Conservation (phyloP, 2,113 vertebrate genomes). For the Macquaria australasica region DNA sequence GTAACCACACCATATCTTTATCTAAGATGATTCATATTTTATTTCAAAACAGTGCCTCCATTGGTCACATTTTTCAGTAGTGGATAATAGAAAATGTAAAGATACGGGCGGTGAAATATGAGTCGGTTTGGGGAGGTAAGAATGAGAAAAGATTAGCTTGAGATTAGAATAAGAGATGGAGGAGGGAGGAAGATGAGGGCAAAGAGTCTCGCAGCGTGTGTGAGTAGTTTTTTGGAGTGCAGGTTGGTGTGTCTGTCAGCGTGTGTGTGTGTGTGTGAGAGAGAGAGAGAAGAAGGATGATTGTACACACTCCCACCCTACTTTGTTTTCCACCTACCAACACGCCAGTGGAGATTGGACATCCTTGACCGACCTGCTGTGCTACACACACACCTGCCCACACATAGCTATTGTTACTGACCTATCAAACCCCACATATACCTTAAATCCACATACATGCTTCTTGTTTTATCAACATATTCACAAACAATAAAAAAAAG, state of each 20-base stretch:
- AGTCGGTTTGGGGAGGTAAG: slow-evolving; percentile 81
- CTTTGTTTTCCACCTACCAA: slow-evolving; percentile 68
- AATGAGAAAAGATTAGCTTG: slow-evolving; percentile 83
- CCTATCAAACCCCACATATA: slow-evolving; percentile 27
- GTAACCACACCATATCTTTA: slow-evolving; percentile 76
- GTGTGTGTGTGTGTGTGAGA: not conserved
- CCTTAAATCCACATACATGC: slow-evolving; percentile 7
- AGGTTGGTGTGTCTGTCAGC: slow-evolving; percentile 46
- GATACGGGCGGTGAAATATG: slow-evolving; percentile 84
- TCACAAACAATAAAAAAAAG: not conserved
- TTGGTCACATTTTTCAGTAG: slow-evolving; percentile 81
- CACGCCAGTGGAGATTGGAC: slow-evolving; percentile 46
- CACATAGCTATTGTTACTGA: slow-evolving; percentile 24
- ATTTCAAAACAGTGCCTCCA: slow-evolving; percentile 76
- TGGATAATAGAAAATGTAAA: slow-evolving; percentile 86
- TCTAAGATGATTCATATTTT: slow-evolving; percentile 84
- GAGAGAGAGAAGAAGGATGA: slow-evolving; percentile 63
- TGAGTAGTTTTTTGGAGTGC: slow-evolving; percentile 50
- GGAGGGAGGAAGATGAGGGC: slow-evolving; percentile 70
- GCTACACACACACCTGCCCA: slow-evolving; percentile 46
- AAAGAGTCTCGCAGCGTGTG: slow-evolving; percentile 59
- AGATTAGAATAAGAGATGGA: slow-evolving; percentile 85
- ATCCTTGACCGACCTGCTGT: slow-evolving; percentile 63
- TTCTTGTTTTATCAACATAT: slow-evolving; percentile 23
- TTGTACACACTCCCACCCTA: slow-evolving; percentile 61